A percentile compares a stretch with the other conserved stretches of the same genome.
phyloP scores from a whole-genome alignment of 2,888 invertebrate species.

The Apodemia hepburni region DNA sequence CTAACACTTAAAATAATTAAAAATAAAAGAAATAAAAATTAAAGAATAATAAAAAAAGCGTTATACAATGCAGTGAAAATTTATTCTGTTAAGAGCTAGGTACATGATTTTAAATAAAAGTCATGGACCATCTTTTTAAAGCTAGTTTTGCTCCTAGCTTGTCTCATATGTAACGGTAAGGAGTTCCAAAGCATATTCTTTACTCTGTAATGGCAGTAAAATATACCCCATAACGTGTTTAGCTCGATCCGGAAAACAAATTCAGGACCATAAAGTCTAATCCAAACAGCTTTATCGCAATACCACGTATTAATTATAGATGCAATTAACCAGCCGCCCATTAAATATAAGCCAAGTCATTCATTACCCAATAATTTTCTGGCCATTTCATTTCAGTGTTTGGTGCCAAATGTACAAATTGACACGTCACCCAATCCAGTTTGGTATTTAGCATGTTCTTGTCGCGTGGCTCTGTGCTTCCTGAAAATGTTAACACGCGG shows the following conservation, averaged over 20 bases:
- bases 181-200: no score
- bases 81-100: no score
- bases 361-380: constrained; percentile 4
- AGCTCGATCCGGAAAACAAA: background rate
- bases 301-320: background rate
- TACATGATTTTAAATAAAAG: no score
- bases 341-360: background rate
- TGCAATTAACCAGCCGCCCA: background rate
- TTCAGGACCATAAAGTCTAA: background rate
- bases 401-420: constrained; percentile 1
- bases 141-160: no score
- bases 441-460: constrained; percentile 13
- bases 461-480: constrained; percentile 7
- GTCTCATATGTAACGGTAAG: no score
- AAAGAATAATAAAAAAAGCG: no score
- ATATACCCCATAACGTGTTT: background rate
- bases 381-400: constrained; percentile 3
- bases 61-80: no score
- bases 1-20: no score
- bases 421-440: constrained; percentile 10
- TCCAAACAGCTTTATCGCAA: background rate
- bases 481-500: constrained; percentile 1
- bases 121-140: no score
- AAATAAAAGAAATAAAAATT: no score
- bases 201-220: no score